These are phyloP conservation scores for Ladona fulva DNA, from an alignment of 1,140 invertebrate genomes.

Conservation along the genomic window DNA sequence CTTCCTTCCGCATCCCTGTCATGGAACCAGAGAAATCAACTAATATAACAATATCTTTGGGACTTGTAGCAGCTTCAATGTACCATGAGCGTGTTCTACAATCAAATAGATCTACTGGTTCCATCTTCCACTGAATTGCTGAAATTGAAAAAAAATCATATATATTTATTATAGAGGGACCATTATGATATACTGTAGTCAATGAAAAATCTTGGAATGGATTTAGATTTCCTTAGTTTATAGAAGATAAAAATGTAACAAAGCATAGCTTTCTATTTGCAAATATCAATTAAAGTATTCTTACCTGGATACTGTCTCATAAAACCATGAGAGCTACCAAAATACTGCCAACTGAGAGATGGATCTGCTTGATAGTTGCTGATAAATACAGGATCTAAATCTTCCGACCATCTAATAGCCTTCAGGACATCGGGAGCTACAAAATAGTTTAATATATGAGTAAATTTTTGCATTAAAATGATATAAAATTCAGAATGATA, in stretches of 20 bases:
- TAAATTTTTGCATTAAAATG: no score
- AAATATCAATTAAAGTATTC: slow-evolving; percentile 16
- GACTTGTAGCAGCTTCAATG: slow-evolving; percentile 91
- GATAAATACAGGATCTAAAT: slow-evolving; percentile 76
- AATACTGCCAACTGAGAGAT: slow-evolving; percentile 92
- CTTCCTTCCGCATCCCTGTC: slow-evolving; percentile 81
- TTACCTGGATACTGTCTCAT: slow-evolving; percentile 88
- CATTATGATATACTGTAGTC: no score
- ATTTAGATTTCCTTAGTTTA: no score
- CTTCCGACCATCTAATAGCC: slow-evolving; percentile 65
- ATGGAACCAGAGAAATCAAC: slow-evolving; percentile 95
- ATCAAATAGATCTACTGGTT: slow-evolving; percentile 76
- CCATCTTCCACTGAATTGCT: slow-evolving; percentile 32
- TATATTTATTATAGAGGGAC: no score
- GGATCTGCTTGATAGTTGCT: slow-evolving; percentile 82
- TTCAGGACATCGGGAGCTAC: slow-evolving; percentile 42
- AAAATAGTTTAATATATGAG: no score
- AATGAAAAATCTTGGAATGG: no score
- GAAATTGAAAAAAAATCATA: not conserved
- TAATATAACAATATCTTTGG: slow-evolving; percentile 93
- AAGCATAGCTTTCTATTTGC: not conserved
- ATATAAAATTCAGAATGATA: no score
- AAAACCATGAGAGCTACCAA: slow-evolving; percentile 90
- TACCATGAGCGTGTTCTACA: slow-evolving; percentile 86
- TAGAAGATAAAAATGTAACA: no score